phyloP scores from a whole-genome alignment of 2,888 invertebrate genomes.

The Pogonocherus hispidulus region DNA sequence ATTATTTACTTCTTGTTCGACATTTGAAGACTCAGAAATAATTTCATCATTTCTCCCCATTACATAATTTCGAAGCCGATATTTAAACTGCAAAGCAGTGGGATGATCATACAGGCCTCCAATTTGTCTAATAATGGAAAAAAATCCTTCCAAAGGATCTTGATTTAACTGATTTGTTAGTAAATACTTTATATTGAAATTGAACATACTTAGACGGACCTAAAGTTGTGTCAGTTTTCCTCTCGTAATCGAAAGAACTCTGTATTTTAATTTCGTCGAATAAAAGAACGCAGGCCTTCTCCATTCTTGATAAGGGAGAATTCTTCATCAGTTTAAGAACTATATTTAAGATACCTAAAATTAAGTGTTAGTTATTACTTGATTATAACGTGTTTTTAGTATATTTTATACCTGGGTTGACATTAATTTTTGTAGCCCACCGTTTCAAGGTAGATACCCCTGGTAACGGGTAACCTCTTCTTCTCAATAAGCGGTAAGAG shows the following conservation, averaged over 20 bases:
- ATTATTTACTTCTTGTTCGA: conserved; percentile 21
- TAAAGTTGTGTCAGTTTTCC: conserved; percentile 38
- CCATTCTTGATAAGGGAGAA: not conserved
- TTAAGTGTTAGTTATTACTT: not conserved
- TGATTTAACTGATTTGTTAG: conserved; percentile 41
- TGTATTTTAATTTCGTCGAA: conserved; percentile 48
- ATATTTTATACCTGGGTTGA: not conserved
- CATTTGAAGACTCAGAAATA: conserved; percentile 44
- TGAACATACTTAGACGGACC: conserved; percentile 29
- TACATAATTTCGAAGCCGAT: conserved; percentile 23
- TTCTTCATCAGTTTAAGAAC: conserved; percentile 23
- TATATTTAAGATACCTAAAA: conserved; percentile 25
- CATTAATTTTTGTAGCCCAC: not conserved
- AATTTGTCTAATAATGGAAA: conserved; percentile 44
- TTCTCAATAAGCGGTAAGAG: conserved; percentile 30
- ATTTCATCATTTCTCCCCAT: conserved; percentile 31
- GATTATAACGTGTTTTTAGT: not conserved
- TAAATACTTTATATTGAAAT: conserved; percentile 39
- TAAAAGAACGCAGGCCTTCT: conserved; percentile 26
- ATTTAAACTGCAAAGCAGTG: conserved; percentile 46
- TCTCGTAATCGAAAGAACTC: conserved; percentile 42
- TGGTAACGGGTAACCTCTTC: not conserved
- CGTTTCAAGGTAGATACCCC: not conserved
- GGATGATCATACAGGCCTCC: conserved; percentile 48
- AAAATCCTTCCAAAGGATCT: conserved; percentile 43